Evolutionary conservation across 92 coral and sea anemone genomes (phyloP).

Genomic region (Nematostella vectensis): DNA sequence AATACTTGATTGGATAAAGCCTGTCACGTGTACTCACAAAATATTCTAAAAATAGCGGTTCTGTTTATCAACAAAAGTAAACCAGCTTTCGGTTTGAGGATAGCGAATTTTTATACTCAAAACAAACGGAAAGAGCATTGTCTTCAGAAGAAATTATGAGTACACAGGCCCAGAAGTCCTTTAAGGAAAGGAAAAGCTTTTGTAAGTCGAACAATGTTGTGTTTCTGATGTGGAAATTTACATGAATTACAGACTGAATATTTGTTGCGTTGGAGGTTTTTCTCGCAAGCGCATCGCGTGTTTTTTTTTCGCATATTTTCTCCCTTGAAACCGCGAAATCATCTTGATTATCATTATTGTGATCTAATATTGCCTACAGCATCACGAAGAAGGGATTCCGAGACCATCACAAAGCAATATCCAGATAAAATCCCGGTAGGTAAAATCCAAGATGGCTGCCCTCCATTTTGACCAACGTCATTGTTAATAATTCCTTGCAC

Average conservation of each 20-base stretch:
- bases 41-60: slow-evolving; percentile 13
- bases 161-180: slow-evolving; percentile 59
- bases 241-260: no score
- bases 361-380: slow-evolving; percentile 58
- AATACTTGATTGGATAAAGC: background rate
- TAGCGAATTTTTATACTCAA: slow-evolving; percentile 16
- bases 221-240: no score
- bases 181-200: slow-evolving; percentile 84
- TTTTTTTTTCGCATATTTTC: no score
- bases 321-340: no score
- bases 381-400: slow-evolving; percentile 90
- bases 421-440: slow-evolving; percentile 99
- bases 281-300: no score
- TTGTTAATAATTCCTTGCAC: background rate
- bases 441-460: slow-evolving; percentile 3
- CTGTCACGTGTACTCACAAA: background rate
- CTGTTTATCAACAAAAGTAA: slow-evolving; percentile 29
- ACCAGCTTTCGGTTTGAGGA: background rate
- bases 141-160: slow-evolving; percentile 49
- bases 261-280: no score
- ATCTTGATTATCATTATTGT: no score
- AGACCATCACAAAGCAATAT: slow-evolving; percentile 80
- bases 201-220: slow-evolving; percentile 49
- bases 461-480: slow-evolving; percentile 1
- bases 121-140: no score